Percentiles rank a stretch among this genome's conserved stretches.
phyloP scores from a whole-genome alignment of 2,888 invertebrate species.

The Carabus problematicus region DNA sequence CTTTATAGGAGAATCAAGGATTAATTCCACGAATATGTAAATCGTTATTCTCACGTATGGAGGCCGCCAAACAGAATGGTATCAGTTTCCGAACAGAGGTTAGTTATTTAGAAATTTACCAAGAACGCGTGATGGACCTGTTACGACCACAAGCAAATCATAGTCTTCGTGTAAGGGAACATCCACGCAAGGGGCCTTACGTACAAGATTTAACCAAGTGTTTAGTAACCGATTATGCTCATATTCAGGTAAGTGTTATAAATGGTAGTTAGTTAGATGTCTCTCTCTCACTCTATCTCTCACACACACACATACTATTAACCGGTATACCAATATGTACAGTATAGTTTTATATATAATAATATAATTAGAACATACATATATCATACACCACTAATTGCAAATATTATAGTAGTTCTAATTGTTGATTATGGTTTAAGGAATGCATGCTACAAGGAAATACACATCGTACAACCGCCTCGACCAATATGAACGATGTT shows the following conservation, averaged over 20 bases:
- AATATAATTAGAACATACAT: too few species aligned
- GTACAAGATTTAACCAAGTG: constrained; percentile 88
- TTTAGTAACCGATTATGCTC: constrained; percentile 84
- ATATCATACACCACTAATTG: too few species aligned
- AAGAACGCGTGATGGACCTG: constrained; percentile 75
- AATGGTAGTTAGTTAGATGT: too few species aligned
- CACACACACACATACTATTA: too few species aligned
- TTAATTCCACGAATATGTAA: constrained; percentile 87
- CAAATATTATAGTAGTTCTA: neutral
- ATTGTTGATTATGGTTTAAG: constrained; percentile 57
- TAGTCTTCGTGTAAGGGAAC: constrained; percentile 73
- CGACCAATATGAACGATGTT: constrained; percentile 92
- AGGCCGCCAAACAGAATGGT: constrained; percentile 80
- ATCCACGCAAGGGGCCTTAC: constrained; percentile 78
- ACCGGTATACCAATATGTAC: too few species aligned
- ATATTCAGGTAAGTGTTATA: constrained; percentile 75
- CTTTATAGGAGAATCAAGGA: constrained; percentile 75
- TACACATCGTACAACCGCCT: constrained; percentile 82
- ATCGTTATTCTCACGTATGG: constrained; percentile 81
- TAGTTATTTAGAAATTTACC: constrained; percentile 70
- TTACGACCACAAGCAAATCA: constrained; percentile 65
- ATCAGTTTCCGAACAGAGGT: constrained; percentile 87
- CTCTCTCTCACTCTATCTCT: too few species aligned
- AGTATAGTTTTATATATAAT: too few species aligned
- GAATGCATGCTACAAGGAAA: constrained; percentile 82